phyloP scores from a whole-genome alignment of 2,797 vertebrate genomes.

The Sparus aurata region DNA sequence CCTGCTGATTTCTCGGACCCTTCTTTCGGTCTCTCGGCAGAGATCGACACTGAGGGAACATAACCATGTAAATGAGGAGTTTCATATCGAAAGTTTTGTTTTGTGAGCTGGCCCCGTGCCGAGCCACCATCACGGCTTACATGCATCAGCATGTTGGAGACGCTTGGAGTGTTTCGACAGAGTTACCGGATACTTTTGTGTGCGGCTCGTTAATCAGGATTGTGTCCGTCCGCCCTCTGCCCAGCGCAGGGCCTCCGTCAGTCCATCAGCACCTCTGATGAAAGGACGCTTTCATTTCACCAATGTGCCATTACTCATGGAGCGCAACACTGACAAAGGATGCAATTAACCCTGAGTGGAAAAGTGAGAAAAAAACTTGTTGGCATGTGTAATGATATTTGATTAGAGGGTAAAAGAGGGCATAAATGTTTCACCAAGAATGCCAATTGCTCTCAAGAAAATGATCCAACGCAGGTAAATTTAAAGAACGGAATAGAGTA shows the following conservation, averaged over 20 bases:
- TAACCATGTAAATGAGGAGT: constrained; percentile 12
- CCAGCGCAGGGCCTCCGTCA: neutral
- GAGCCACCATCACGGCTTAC: neutral
- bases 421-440: constrained; percentile 1
- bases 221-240: constrained; percentile 1
- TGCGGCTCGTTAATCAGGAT: neutral
- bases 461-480: neutral
- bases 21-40: constrained; percentile 13
- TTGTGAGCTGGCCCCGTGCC: neutral
- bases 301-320: constrained; percentile 3
- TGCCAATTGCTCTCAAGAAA: neutral
- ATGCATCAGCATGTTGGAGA: constrained; percentile 17
- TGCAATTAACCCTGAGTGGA: constrained; percentile 10
- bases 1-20: constrained; percentile 12
- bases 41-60: constrained; percentile 14
- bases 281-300: constrained; percentile 23
- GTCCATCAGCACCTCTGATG: constrained; percentile 10
- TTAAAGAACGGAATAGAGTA: neutral
- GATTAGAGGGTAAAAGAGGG: neutral
- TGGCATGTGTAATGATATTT: constrained; percentile 5
- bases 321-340: constrained; percentile 2
- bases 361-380: neutral
- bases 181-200: constrained; percentile 12
- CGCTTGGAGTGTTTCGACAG: constrained; percentile 9
- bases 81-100: neutral